Conservation (phyloP, 35 echinoderm and acorn worm species). For the Ptychodera flava region DNA sequence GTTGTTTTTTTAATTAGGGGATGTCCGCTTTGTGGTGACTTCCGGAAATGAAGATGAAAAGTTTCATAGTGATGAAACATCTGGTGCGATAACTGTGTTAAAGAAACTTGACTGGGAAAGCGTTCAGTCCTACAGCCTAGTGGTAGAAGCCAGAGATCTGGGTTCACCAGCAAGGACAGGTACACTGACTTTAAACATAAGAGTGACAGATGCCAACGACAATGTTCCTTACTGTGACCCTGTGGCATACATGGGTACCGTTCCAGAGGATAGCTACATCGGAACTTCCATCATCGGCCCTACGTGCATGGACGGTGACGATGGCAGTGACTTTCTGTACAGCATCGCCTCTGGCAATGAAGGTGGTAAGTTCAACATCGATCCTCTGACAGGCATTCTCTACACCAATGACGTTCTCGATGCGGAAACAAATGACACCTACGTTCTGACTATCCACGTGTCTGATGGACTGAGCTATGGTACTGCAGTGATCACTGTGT, state of each 20-base stretch:
- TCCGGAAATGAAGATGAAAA: not conserved
- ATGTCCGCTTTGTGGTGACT: too few relatives aligned
- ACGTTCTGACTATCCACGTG: not conserved
- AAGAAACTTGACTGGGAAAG: not conserved
- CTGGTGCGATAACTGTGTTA: not conserved
- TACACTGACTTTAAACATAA: not conserved
- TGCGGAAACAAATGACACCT: not conserved
- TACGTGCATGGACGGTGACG: not conserved
- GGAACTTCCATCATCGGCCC: not conserved
- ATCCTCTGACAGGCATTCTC: not conserved
- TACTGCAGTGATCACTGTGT: not conserved
- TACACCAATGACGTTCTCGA: not conserved
- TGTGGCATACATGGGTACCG: not conserved
- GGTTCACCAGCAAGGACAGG: not conserved
- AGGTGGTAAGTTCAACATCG: not conserved
- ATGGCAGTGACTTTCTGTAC: not conserved
- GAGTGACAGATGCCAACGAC: not conserved
- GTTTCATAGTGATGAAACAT: not conserved
- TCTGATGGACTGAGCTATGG: not conserved
- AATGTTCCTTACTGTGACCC: not conserved
- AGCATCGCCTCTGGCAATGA: not conserved
- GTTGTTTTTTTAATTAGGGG: too few relatives aligned
- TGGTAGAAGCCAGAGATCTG: not conserved
- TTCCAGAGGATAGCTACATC: not conserved
- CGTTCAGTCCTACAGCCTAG: not conserved